Evolutionary conservation across 2,888 invertebrate genomes (phyloP).

Genomic region (Conus canariensis): DNA sequence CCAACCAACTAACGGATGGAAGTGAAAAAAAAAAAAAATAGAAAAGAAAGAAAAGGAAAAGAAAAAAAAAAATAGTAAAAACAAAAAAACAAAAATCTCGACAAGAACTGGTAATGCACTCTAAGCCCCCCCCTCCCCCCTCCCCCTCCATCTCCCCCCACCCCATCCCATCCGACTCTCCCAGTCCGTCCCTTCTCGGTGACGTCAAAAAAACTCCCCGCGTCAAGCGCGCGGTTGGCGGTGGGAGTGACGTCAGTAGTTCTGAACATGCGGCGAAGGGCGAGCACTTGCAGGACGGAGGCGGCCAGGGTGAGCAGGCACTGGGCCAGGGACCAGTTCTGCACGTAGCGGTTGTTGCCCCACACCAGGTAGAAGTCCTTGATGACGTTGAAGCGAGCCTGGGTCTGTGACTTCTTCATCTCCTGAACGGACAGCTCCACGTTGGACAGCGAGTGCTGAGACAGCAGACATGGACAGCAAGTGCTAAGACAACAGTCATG

Average conservation of each 20-base stretch:
- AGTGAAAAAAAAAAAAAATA: no score
- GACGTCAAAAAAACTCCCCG: neutral
- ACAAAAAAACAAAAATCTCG: no score
- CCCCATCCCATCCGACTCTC: no score
- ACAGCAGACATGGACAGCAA: neutral
- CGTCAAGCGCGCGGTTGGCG: constrained; percentile 65
- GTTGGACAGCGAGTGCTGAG: constrained; percentile 58
- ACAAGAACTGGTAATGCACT: no score
- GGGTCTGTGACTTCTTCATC: constrained; percentile 59
- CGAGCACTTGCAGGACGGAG: constrained; percentile 90
- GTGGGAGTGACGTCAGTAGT: constrained; percentile 81
- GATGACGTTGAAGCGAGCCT: constrained; percentile 64
- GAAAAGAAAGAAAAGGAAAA: no score
- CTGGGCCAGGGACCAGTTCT: constrained; percentile 91
- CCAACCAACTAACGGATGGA: no score
- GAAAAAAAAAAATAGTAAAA: no score
- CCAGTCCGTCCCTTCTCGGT: neutral
- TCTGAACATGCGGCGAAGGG: constrained; percentile 93
- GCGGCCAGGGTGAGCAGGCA: constrained; percentile 90
- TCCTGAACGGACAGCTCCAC: constrained; percentile 62
- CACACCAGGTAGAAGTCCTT: constrained; percentile 68
- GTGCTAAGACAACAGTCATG: no score
- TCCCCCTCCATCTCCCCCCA: no score
- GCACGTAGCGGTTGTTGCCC: constrained; percentile 81
- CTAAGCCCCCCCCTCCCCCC: no score